Conservation (phyloP, 2,888 invertebrate genomes). For the Netelia melanura region DNA sequence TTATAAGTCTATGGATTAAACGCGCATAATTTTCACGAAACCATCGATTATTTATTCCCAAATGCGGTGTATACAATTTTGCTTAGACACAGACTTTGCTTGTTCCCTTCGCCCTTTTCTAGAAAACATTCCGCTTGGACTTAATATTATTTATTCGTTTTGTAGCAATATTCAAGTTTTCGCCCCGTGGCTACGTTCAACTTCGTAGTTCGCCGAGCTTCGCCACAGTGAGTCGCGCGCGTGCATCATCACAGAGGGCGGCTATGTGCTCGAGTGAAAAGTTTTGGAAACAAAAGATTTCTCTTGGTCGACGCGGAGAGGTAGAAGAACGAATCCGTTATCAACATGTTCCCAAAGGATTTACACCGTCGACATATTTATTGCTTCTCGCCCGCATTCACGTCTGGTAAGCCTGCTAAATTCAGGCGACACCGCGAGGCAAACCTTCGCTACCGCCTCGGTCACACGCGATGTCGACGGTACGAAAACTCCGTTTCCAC, state of each 20-base stretch:
- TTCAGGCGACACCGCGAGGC: conserved; percentile 52
- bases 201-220: conserved; percentile 38
- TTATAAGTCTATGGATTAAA: too few species aligned
- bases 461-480: conserved; percentile 11
- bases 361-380: conserved; percentile 71
- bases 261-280: conserved; percentile 46
- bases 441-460: neutral
- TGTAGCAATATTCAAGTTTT: neutral
- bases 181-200: neutral
- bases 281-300: conserved; percentile 69
- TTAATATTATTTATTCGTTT: neutral
- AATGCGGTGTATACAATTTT: too few species aligned
- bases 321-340: conserved; percentile 68
- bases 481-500: neutral
- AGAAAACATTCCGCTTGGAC: neutral
- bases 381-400: conserved; percentile 67
- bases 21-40: too few species aligned
- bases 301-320: conserved; percentile 49
- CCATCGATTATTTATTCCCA: too few species aligned
- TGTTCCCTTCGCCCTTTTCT: neutral
- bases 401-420: conserved; percentile 66
- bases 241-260: neutral
- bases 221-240: conserved; percentile 3
- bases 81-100: too few species aligned
- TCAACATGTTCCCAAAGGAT: conserved; percentile 69